A percentile compares a stretch with the other conserved stretches of the same genome.
phyloP scores from a whole-genome alignment of 1,140 invertebrate species.

The Calliphora vicina region DNA sequence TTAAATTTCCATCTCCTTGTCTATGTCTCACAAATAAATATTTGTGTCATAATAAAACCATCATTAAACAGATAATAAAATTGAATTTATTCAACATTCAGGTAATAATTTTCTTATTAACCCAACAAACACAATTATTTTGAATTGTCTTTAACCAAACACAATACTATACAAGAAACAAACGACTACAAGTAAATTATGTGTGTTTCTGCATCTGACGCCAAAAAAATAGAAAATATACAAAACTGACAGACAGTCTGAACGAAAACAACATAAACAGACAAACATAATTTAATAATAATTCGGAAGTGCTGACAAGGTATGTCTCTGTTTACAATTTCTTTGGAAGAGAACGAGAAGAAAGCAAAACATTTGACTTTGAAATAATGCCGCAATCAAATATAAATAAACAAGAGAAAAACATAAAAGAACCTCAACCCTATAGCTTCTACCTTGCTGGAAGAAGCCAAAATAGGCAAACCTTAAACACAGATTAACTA shows the following conservation, averaged over 20 bases:
- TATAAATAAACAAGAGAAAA: neutral
- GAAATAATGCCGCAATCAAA: neutral
- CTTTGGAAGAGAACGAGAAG: neutral
- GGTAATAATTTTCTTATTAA: constrained; percentile 4
- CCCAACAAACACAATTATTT: neutral
- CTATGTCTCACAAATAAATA: neutral
- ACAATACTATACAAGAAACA: neutral
- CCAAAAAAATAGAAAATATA: constrained; percentile 10
- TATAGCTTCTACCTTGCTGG: neutral
- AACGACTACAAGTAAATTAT: neutral
- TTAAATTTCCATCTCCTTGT: no score
- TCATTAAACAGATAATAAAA: constrained; percentile 30
- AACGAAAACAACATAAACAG: neutral
- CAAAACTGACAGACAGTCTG: neutral
- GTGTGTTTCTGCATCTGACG: neutral
- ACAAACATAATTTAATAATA: constrained; percentile 19
- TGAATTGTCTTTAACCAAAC: neutral
- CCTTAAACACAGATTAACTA: neutral
- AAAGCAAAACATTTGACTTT: neutral
- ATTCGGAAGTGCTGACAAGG: constrained; percentile 33
- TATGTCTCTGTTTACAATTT: constrained; percentile 30
- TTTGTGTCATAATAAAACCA: constrained; percentile 12
- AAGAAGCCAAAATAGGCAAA: neutral
- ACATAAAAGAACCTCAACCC: neutral
- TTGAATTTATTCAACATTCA: neutral